Evolutionary conservation across 2,888 invertebrate species (phyloP), one percentile per base, ranked within the genome.

Genomic region (Psococerastis gibbosa): DNA sequence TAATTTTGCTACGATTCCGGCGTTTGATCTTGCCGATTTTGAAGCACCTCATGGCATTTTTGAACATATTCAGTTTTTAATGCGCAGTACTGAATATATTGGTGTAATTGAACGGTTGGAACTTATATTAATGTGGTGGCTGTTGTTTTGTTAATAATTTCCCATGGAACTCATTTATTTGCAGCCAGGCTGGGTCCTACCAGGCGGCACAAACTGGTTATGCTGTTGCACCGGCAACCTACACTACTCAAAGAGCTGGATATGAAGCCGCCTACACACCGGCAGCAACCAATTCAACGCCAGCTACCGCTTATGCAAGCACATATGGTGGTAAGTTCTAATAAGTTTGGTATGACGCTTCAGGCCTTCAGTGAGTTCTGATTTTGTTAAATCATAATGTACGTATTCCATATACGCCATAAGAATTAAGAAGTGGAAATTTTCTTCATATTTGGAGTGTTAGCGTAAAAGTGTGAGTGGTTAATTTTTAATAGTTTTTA

Each of bases 221-320:
- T 67, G 83, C 80, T 51, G 82, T 81, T 65, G 78, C 80, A 46
- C 75, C 79, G 34, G 77, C 81, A 5, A 50, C 55, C n/a, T 87
- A 87, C 63, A 78, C 80, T 49, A 80, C 87, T 35, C 85, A 85
- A 57, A 72, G 82, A 49, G 73, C 81, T 43, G 81, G 80, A 46
- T 82, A 84, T 68, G 82, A 83, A 58, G 79, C 80, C 50, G 82
- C 85, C 35, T 80, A 80, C 55, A 83, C 84, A 55, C 80, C 84
- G 45, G 77, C 79, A 17, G 79, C 84, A 32, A 77, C 79, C 45
- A 52, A 50, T 27, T 47, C 51, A n/a, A 49, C 50, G 5, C 52
- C 53, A 18, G 52, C 50, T 20, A 38, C 38, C 20, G 38, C 38
- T 38, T 38, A 38, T 20, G 78, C 78, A 61, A 78, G 78, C 57